Evolutionary conservation across 2,113 vertebrate species (phyloP).

Genomic region (Xiphophorus hellerii): DNA sequence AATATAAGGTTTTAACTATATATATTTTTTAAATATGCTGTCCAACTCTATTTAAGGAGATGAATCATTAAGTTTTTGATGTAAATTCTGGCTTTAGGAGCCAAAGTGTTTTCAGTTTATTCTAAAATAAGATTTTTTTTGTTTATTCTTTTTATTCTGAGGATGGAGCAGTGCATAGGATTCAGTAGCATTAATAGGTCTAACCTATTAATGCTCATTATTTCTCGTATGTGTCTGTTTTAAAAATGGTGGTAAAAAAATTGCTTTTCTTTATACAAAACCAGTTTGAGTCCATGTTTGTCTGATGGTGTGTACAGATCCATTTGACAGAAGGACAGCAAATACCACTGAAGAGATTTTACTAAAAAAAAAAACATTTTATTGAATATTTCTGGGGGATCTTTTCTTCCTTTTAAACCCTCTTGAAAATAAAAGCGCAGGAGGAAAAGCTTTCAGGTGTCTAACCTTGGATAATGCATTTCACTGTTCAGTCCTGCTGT

Average conservation of each 20-base stretch:
- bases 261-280: constrained; percentile 5
- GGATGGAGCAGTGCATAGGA: not conserved
- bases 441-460: constrained; percentile 15
- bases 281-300: constrained; percentile 11
- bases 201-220: not conserved
- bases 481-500: constrained; percentile 3
- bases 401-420: not conserved
- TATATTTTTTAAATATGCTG: not conserved
- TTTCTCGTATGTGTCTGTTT: constrained; percentile 3
- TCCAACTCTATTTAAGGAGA: constrained; percentile 7
- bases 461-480: constrained; percentile 34
- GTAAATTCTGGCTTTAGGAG: constrained; percentile 7
- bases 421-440: not conserved
- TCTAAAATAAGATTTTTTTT: constrained; percentile 14
- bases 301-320: constrained; percentile 20
- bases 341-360: constrained; percentile 49
- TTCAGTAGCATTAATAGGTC: not conserved
- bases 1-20: not conserved
- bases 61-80: not conserved
- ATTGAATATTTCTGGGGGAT: not conserved
- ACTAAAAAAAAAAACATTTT: not conserved
- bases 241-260: not conserved
- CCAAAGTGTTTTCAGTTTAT: constrained; percentile 16
- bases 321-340: constrained; percentile 32
- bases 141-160: constrained; percentile 25